Base-by-base conservation (phyloP, 92 coral and sea anemone genomes). In the Bergia sp. region DNA sequence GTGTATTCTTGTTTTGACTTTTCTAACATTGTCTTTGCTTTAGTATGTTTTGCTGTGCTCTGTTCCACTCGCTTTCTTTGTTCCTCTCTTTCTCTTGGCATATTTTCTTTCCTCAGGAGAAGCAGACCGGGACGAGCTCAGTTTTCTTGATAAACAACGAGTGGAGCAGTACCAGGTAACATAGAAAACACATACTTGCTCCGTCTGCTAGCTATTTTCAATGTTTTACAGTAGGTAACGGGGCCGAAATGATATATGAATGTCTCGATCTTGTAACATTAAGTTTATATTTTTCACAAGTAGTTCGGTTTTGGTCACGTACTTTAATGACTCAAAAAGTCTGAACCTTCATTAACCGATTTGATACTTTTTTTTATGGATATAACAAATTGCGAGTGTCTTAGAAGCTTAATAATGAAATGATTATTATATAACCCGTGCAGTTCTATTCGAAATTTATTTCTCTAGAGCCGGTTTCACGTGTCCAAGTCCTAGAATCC, bases 41-140 rank as follows among this genome's bases (percentile, higher is more conserved):
- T 61, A 16, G 7, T 61, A 2, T 61, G 67, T 16, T 61, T 23
- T 61, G 3, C 67, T 61, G n/a, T 61, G 23, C 21, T 61, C 29
- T 8, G 13, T 21, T 57, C 53, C 53, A 29, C 29, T 29, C 29
- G 4, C 53, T 57, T 13, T 57, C 66, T 18, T 13, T 57, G 66
- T 21, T 5, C 37, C 3, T 44, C 41, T 8, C 29, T 61, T 4
- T 61, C 76, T 15, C 85, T 15, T 29, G 49, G 41, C 12, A 21
- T 40, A 10, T 4, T 7, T 39, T 37, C 66, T 53, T 39, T 37
- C 43, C 38, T 15, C 81, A 97, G 99, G 99, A 43, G 99, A 97
- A 79, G 89, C 89, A 81, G 99, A 97, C 76, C 96, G 96, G 38
- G 98, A 97, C 76, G 99, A 97, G 73, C 94, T 97, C 39, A 89